phyloP scores from a whole-genome alignment of 2,797 vertebrate species.

The Danio jaintianensis region DNA sequence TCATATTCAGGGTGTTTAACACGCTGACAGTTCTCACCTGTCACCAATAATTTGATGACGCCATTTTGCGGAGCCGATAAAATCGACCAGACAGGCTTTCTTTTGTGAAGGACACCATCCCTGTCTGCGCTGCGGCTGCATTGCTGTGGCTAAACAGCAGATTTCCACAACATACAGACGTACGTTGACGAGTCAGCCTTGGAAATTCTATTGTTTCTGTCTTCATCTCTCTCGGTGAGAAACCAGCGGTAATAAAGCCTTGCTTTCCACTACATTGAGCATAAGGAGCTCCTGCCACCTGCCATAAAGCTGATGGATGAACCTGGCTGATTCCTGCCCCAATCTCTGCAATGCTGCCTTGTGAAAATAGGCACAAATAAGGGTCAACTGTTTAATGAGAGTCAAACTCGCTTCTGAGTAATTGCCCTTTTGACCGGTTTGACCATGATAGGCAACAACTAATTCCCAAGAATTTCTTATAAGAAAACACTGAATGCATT shows the following conservation, averaged over 20 bases:
- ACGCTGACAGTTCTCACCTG: slow-evolving; percentile 58
- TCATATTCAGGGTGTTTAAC: slow-evolving; percentile 62
- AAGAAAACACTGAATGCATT: neutral
- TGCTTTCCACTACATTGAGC: slow-evolving; percentile 57
- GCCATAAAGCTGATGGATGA: slow-evolving; percentile 57
- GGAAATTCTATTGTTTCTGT: slow-evolving; percentile 37
- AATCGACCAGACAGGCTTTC: slow-evolving; percentile 48
- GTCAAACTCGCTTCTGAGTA: slow-evolving; percentile 45
- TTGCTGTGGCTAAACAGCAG: slow-evolving; percentile 1
- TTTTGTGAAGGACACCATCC: slow-evolving; percentile 25
- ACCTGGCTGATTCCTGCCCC: slow-evolving; percentile 44
- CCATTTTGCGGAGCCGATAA: slow-evolving; percentile 45
- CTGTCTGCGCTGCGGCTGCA: neutral
- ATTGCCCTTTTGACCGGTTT: slow-evolving; percentile 34
- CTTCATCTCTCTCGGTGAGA: slow-evolving; percentile 53
- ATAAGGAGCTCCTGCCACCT: slow-evolving; percentile 55
- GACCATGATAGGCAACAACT: slow-evolving; percentile 17
- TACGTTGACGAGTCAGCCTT: neutral
- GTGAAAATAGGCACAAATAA: slow-evolving; percentile 41
- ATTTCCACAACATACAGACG: slow-evolving; percentile 6
- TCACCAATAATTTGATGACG: slow-evolving; percentile 58
- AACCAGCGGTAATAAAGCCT: slow-evolving; percentile 53
- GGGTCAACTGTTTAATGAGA: slow-evolving; percentile 57
- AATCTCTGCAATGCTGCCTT: slow-evolving; percentile 27
- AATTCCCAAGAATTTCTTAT: slow-evolving; percentile 35